Conservation (phyloP, 2,888 invertebrate genomes). For the Rotaria macrura region DNA sequence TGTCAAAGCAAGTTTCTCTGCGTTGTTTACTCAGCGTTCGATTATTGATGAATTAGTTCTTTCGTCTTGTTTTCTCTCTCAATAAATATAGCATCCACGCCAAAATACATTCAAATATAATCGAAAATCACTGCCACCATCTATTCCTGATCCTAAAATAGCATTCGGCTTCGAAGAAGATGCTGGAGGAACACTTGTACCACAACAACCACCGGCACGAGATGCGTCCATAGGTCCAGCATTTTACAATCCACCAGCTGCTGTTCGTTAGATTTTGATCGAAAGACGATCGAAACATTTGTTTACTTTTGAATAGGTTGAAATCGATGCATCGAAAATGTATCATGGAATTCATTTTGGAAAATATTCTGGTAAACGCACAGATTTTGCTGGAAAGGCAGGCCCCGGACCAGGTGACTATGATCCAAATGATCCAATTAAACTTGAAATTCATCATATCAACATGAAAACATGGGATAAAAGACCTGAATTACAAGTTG, state of each 20-base stretch:
- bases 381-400: constrained; percentile 40
- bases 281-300: not conserved
- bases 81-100: not conserved
- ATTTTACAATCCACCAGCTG: constrained; percentile 40
- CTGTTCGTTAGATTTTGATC: not conserved
- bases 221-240: constrained; percentile 48
- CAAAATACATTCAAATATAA: constrained; percentile 38
- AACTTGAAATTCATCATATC: constrained; percentile 38
- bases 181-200: constrained; percentile 46
- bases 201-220: constrained; percentile 45
- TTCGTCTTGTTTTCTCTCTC: not conserved
- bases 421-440: constrained; percentile 40
- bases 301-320: not conserved
- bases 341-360: constrained; percentile 48
- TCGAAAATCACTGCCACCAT: constrained; percentile 39
- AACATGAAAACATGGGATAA: constrained; percentile 30
- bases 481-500: constrained; percentile 43
- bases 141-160: constrained; percentile 47
- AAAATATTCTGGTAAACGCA: constrained; percentile 42
- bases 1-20: not conserved
- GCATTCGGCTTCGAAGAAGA: constrained; percentile 50
- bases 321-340: constrained; percentile 36
- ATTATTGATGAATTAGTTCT: not conserved
- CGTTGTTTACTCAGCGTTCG: too few relatives aligned
- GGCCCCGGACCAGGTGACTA: constrained; percentile 49